Conservation (phyloP, 1,140 invertebrate species). For the Eupeodes corollae region DNA sequence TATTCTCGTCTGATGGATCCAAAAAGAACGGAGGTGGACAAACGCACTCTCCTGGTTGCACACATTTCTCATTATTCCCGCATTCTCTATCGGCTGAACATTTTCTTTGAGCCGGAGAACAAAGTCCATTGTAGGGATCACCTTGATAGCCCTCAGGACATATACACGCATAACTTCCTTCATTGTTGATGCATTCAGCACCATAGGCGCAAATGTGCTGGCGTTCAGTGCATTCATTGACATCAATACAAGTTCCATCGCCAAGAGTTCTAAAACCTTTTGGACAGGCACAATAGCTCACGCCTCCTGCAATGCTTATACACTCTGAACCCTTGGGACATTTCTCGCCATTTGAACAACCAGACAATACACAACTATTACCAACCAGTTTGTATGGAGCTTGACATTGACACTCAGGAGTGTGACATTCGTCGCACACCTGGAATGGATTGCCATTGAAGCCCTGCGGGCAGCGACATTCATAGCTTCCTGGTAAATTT, state of each 20-base stretch:
- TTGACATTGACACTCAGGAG: slow-evolving; percentile 72
- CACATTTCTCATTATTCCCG: slow-evolving; percentile 75
- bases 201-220: slow-evolving; percentile 68
- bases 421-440: slow-evolving; percentile 73
- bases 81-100: slow-evolving; percentile 76
- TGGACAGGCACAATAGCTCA: slow-evolving; percentile 81
- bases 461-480: slow-evolving; percentile 77
- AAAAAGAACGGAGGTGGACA: slow-evolving; percentile 80
- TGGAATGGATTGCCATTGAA: slow-evolving; percentile 82
- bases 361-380: slow-evolving; percentile 70
- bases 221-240: slow-evolving; percentile 70
- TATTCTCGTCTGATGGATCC: slow-evolving; percentile 64
- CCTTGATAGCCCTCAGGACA: slow-evolving; percentile 67
- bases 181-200: slow-evolving; percentile 72
- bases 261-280: slow-evolving; percentile 60
- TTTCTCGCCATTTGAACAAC: slow-evolving; percentile 62
- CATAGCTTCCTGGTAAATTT: slow-evolving; percentile 87
- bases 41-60: slow-evolving; percentile 78
- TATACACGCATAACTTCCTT: slow-evolving; percentile 64
- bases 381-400: slow-evolving; percentile 73
- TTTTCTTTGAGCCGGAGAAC: slow-evolving; percentile 64
- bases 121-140: slow-evolving; percentile 55
- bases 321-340: slow-evolving; percentile 77
- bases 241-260: slow-evolving; percentile 68
- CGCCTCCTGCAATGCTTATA: slow-evolving; percentile 75